Percentiles rank a stretch among this genome's conserved stretches.
Evolutionary conservation across 2,113 vertebrate species (phyloP).

Genomic region (Paramormyrops kingsleyae): DNA sequence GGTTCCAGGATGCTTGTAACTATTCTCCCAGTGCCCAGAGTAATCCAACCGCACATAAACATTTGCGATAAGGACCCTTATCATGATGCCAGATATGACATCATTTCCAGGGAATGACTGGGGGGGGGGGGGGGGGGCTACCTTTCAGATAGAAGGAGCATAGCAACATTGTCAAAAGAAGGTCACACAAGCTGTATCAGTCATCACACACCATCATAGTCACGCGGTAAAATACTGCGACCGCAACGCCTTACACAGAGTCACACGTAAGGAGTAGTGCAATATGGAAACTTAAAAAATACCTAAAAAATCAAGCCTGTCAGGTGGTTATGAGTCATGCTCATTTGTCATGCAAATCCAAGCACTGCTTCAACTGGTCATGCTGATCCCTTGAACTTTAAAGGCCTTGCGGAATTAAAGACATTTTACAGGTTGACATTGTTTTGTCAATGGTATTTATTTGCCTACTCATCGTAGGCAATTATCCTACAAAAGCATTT

Average conservation of each 20-base stretch:
- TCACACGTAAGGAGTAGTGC: background rate
- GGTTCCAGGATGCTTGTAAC: slow-evolving; percentile 6
- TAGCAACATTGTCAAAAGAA: background rate
- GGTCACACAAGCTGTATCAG: background rate
- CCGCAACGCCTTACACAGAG: background rate
- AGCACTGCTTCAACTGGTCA: background rate
- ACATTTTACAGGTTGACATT: background rate
- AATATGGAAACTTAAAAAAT: background rate
- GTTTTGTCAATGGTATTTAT: background rate
- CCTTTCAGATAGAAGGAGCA: background rate
- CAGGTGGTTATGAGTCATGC: background rate
- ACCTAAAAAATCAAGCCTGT: background rate
- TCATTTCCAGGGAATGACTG: background rate
- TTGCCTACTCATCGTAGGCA: background rate
- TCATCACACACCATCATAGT: background rate
- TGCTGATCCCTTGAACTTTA: background rate
- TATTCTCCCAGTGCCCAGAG: slow-evolving; percentile 23
- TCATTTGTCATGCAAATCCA: slow-evolving; percentile 1
- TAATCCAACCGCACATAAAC: slow-evolving; percentile 29
- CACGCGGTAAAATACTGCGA: background rate
- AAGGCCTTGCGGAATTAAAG: background rate
- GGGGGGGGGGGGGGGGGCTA: background rate
- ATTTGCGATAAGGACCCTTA: slow-evolving; percentile 31
- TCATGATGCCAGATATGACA: slow-evolving; percentile 30
- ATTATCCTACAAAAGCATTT: slow-evolving; percentile 2